These are phyloP conservation scores for Periparus ater DNA, from an alignment of 2,797 vertebrate genomes.

Conservation along the genomic window DNA sequence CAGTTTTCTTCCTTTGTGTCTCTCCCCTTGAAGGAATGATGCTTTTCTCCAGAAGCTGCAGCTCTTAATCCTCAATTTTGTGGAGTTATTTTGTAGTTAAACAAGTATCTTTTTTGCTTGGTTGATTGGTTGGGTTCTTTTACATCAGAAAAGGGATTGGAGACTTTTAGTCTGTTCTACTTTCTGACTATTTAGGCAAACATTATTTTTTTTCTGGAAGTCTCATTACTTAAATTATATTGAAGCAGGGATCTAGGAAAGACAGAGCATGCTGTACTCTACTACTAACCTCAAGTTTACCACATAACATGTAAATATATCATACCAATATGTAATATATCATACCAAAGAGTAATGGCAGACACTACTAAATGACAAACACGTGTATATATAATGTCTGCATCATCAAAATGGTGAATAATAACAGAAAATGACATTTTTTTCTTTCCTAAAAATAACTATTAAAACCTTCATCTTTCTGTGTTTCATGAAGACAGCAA, in stretches of 20 bases:
- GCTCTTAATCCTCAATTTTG: background rate
- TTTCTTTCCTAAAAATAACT: background rate
- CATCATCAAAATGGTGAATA: background rate
- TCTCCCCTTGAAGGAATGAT: background rate
- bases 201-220: background rate
- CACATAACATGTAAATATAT: background rate
- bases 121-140: background rate
- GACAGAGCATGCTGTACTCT: background rate
- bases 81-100: background rate
- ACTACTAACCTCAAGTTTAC: background rate
- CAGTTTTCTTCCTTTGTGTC: background rate
- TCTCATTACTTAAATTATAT: background rate
- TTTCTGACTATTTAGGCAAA: background rate
- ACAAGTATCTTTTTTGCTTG: background rate
- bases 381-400: background rate
- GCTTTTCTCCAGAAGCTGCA: background rate
- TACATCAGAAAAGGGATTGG: background rate
- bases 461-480: background rate
- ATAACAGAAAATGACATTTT: background rate
- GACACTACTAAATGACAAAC: background rate
- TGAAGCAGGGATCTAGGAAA: background rate
- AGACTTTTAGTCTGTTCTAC: background rate
- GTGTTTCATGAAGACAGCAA: background rate
- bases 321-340: background rate
- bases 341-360: background rate